Percentiles rank a stretch among this genome's conserved stretches.
Evolutionary conservation across 2,888 invertebrate species (phyloP).

Genomic region (Lasius fuliginosus): DNA sequence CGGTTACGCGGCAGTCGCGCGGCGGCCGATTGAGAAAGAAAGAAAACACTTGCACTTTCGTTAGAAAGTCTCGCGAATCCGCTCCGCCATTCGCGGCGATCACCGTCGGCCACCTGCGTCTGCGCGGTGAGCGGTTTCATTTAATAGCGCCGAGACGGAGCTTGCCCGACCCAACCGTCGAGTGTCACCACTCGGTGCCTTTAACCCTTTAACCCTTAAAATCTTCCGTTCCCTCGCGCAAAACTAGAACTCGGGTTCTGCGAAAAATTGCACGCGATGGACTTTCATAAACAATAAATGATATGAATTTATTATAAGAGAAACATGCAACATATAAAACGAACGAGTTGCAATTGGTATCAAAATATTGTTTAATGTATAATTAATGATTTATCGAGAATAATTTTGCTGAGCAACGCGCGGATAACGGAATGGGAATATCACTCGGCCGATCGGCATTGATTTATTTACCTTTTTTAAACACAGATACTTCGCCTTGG

Average conservation of each 20-base stretch:
- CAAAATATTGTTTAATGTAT: background rate
- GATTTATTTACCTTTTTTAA: slow-evolving; percentile 20
- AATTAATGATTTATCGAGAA: background rate
- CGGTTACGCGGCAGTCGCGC: slow-evolving; percentile 74
- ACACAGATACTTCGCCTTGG: slow-evolving; percentile 26
- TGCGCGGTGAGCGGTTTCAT: slow-evolving; percentile 62
- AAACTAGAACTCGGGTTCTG: background rate
- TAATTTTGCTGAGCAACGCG: background rate
- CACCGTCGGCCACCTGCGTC: slow-evolving; percentile 59
- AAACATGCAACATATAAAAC: background rate
- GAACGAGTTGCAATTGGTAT: background rate
- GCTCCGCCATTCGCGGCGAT: slow-evolving; percentile 80
- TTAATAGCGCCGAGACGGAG: slow-evolving; percentile 46
- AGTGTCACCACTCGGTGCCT: slow-evolving; percentile 65
- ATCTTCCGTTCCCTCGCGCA: slow-evolving; percentile 30
- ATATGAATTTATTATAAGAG: background rate
- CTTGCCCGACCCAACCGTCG: slow-evolving; percentile 77
- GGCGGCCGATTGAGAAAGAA: slow-evolving; percentile 75
- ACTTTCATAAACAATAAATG: background rate
- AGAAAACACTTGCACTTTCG: slow-evolving; percentile 85
- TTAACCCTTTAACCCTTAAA: slow-evolving; percentile 69
- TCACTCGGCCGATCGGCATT: slow-evolving; percentile 6
- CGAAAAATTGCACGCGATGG: background rate
- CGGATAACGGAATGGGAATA: background rate
- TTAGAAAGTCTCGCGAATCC: slow-evolving; percentile 84